Evolutionary conservation across 1,140 invertebrate genomes (phyloP), one percentile per base, ranked within the genome.

Genomic region (Monochamus saltuarius): DNA sequence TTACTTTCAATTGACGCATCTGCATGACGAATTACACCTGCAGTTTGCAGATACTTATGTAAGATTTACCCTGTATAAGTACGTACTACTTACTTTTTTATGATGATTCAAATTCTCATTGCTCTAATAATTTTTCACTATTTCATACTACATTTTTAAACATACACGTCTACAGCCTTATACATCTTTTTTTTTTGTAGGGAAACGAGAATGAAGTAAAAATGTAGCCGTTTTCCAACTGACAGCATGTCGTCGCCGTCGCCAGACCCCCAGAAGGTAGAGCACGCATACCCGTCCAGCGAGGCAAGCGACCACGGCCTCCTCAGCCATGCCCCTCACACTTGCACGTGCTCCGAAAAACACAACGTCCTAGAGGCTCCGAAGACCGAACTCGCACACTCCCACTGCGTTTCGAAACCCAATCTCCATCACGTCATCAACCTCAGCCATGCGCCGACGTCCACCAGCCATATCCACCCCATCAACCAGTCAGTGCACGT

Each of bases 221-320:
- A 37, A 51, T 51, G 49, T 51, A 51, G 49, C 16, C 35, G 36
- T 35, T 4, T n/a, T n/a, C 11, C 22, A 22, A 49, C 49, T 2
- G n/a, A n/a, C 51, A 53, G 40, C 7, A 75, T 73, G 73, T 69
- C 73, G 2, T 69, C 72, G 8, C 65, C 71, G 19, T 72, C 73
- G 19, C 71, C 71, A n/a, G 68, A 68, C 51, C 67, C 69, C 11
- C 67, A 68, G 42, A 70, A 67, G 35, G 46, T 54, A 43, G 72
- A 75, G 14, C 68, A 70, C 37, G 56, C 66, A 35, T 75, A 73
- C 56, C 72, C 71, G 51, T 64, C 73, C 3, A 73, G 68, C 59
- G 73, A 76, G 45, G 61, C 66, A 16, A 75, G 68, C 65, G 72
- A 73, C 51, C 69, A 69, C 51, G 69, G 53, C 16, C 52, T 73